Percentiles rank a stretch among this genome's conserved stretches.
These are phyloP conservation scores for Pangasius macronema DNA, from an alignment of 2,797 vertebrate genomes.

Conservation along the genomic window DNA sequence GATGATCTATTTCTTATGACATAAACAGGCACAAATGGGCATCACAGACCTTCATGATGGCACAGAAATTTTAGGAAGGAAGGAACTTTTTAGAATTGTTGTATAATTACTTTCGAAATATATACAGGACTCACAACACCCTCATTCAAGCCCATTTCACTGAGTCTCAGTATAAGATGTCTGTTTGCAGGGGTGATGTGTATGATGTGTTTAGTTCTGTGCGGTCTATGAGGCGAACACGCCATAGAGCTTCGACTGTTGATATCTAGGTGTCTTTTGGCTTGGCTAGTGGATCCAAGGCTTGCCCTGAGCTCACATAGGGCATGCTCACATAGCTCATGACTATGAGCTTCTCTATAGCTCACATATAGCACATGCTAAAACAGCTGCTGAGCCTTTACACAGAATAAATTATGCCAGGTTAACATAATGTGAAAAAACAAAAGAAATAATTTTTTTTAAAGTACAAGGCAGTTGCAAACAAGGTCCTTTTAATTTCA, in stretches of 20 bases:
- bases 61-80: constrained; percentile 53
- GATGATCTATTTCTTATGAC: constrained; percentile 59
- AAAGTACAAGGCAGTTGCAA: background rate
- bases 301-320: constrained; percentile 13
- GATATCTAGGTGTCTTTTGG: constrained; percentile 46
- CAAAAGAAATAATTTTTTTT: too few species aligned
- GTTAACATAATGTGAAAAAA: background rate
- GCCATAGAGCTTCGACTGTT: constrained; percentile 15
- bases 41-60: constrained; percentile 46
- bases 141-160: background rate
- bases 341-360: background rate
- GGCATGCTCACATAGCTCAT: constrained; percentile 5
- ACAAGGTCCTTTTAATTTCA: constrained; percentile 26
- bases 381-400: constrained; percentile 17
- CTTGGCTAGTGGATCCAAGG: constrained; percentile 27
- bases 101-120: constrained; percentile 38
- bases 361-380: background rate
- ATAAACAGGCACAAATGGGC: constrained; percentile 57
- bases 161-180: constrained; percentile 17
- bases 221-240: constrained; percentile 25
- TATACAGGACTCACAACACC: background rate
- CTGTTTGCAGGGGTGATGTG: constrained; percentile 39
- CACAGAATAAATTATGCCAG: background rate
- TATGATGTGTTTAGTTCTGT: constrained; percentile 40
- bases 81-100: constrained; percentile 47